phyloP scores from a whole-genome alignment of 2,888 invertebrate genomes.

The Spilarctia lutea region DNA sequence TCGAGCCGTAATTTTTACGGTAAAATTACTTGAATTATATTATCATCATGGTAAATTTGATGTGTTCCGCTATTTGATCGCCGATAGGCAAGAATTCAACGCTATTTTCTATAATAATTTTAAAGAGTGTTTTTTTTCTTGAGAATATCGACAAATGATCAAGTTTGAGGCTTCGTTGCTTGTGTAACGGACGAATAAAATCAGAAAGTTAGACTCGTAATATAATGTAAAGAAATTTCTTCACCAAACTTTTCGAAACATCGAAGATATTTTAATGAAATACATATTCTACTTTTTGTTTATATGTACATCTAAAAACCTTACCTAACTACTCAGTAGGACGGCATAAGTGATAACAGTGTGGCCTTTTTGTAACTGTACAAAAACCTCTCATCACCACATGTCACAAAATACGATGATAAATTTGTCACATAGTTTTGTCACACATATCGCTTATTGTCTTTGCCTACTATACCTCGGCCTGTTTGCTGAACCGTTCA shows the following conservation, averaged over 20 bases:
- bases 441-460: constrained; percentile 24
- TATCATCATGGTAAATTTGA: constrained; percentile 54
- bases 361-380: constrained; percentile 2
- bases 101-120: constrained; percentile 23
- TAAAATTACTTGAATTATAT: constrained; percentile 72
- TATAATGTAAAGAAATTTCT: not conserved
- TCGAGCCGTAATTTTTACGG: constrained; percentile 66
- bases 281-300: not conserved
- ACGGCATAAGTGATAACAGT: no score
- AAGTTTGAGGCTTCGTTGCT: not conserved
- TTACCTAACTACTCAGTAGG: constrained; percentile 1
- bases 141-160: not conserved
- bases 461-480: constrained; percentile 24
- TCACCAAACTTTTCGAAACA: not conserved
- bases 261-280: not conserved
- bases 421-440: constrained; percentile 18
- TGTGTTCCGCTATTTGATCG: constrained; percentile 51
- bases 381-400: not conserved
- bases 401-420: constrained; percentile 11
- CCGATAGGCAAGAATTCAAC: constrained; percentile 25
- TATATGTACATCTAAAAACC: constrained; percentile 3
- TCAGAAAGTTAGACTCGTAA: not conserved
- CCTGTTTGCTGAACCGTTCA: constrained; percentile 51
- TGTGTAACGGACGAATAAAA: not conserved
- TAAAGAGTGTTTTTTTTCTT: not conserved